A percentile compares a stretch with the other conserved stretches of the same genome.
phyloP scores from a whole-genome alignment of 2,888 invertebrate genomes.

The Drosophila maculinotata region DNA sequence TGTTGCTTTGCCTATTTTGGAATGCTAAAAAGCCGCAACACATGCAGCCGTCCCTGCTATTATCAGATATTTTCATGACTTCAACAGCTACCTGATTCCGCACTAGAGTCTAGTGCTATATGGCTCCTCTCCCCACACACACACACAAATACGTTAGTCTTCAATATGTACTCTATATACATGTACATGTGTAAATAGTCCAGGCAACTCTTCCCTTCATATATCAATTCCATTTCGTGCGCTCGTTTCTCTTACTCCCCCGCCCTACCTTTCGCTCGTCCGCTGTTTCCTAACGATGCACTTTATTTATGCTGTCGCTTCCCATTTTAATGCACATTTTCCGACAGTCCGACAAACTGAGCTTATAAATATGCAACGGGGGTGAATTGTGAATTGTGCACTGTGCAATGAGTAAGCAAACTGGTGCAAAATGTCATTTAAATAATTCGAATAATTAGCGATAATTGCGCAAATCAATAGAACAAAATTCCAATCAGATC shows the following conservation, averaged over 20 bases:
- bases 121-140: no score
- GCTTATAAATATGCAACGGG: conserved; percentile 65
- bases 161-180: neutral
- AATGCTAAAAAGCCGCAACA: no score
- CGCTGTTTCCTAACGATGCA: conserved; percentile 17
- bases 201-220: conserved; percentile 14
- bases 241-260: no score
- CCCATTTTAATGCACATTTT: conserved; percentile 39
- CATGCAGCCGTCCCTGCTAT: no score
- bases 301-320: conserved; percentile 30
- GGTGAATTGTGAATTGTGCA: conserved; percentile 1
- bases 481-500: neutral
- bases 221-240: conserved; percentile 20
- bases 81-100: no score
- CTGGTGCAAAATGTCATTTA: conserved; percentile 38
- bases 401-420: conserved; percentile 51
- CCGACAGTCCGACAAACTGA: conserved; percentile 45
- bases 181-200: conserved; percentile 23
- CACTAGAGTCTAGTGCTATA: no score
- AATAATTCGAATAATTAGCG: conserved; percentile 36
- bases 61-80: no score
- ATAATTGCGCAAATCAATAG: conserved; percentile 38
- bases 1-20: no score
- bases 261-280: neutral
- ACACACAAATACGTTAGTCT: conserved; percentile 1